phyloP scores from a whole-genome alignment of 1,140 invertebrate genomes.

The Gyrodactylus salaris region DNA sequence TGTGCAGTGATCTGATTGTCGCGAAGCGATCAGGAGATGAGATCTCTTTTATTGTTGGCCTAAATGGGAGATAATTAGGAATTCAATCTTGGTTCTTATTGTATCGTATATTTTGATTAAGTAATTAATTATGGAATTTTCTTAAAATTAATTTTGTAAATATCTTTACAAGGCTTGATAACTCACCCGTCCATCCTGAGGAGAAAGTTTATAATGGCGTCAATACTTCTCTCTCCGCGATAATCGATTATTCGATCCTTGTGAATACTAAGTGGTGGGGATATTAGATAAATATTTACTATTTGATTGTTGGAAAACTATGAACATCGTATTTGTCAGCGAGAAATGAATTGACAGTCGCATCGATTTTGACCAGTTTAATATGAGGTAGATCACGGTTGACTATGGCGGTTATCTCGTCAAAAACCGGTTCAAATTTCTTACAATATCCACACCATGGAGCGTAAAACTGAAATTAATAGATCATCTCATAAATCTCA shows the following conservation, averaged over 20 bases:
- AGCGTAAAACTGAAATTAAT: constrained; percentile 4
- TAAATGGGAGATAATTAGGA: too few species aligned
- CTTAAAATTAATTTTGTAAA: too few species aligned
- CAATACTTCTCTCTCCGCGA: background rate
- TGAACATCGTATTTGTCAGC: background rate
- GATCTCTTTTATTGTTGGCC: background rate
- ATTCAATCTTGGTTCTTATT: too few species aligned
- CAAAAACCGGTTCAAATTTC: constrained; percentile 4
- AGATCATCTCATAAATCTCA: too few species aligned
- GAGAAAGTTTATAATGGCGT: background rate
- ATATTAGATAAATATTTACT: background rate
- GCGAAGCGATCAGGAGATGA: background rate
- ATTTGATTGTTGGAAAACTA: background rate
- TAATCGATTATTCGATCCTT: background rate
- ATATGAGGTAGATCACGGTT: background rate
- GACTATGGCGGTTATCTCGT: constrained; percentile 1
- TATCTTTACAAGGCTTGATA: background rate
- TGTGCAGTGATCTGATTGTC: background rate
- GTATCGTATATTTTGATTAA: too few species aligned
- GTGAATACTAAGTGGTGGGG: background rate
- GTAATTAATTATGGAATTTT: too few species aligned
- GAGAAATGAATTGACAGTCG: background rate
- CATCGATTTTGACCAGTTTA: background rate
- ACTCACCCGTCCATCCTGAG: background rate
- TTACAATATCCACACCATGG: constrained; percentile 7